A percentile compares a stretch with the other conserved stretches of the same genome.
These are phyloP conservation scores for Kradibia gibbosae DNA, from an alignment of 1,140 invertebrate species.

Conservation along the genomic window DNA sequence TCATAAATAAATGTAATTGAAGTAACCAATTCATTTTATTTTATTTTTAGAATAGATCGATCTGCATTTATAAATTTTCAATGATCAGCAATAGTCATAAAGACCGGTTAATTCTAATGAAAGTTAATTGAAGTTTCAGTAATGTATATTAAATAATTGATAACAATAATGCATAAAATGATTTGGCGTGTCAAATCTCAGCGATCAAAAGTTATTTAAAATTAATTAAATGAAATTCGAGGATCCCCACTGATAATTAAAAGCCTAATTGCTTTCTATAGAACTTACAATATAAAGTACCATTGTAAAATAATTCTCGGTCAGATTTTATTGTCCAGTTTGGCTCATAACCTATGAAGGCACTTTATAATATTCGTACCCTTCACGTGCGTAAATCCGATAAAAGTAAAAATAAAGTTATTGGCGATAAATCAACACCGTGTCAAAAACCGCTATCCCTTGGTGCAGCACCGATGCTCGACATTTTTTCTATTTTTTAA, in stretches of 20 bases:
- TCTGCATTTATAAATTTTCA: background rate
- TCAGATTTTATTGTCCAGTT: background rate
- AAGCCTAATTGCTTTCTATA: background rate
- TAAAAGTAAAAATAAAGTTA: conserved; percentile 27
- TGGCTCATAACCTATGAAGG: background rate
- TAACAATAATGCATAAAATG: background rate
- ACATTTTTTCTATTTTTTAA: background rate
- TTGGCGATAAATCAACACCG: conserved; percentile 26
- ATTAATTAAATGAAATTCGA: background rate
- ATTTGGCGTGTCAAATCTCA: background rate
- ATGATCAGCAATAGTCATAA: background rate
- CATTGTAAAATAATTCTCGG: background rate
- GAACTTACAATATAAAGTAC: background rate
- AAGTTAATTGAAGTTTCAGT: background rate
- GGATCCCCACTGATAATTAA: background rate
- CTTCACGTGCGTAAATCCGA: background rate
- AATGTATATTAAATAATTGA: conserved; percentile 9
- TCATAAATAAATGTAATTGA: background rate
- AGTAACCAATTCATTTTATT: background rate
- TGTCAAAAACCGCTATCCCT: background rate
- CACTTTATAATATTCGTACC: conserved; percentile 14
- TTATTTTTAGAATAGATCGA: background rate
- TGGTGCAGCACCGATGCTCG: background rate
- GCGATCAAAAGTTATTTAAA: background rate
- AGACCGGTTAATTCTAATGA: background rate